Evolutionary conservation across 2,113 vertebrate genomes (phyloP).

Genomic region (Crotalus helleri): DNA sequence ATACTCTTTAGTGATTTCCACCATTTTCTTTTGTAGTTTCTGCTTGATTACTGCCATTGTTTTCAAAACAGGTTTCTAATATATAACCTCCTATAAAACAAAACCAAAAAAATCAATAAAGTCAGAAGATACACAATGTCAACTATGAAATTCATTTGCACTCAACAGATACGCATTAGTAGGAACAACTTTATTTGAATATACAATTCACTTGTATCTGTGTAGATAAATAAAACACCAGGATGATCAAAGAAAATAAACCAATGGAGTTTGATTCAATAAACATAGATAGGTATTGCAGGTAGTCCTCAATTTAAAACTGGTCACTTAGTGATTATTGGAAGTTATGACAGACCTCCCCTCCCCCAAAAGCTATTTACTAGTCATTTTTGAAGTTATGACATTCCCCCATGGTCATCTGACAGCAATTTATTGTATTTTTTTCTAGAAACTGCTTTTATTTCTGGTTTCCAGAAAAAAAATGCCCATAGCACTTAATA

Average conservation of each 20-base stretch:
- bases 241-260: background rate
- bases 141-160: background rate
- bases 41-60: background rate
- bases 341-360: background rate
- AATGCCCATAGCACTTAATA: background rate
- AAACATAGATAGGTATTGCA: background rate
- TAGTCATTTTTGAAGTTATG: background rate
- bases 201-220: background rate
- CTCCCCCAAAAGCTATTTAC: background rate
- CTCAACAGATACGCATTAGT: background rate
- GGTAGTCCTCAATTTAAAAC: background rate
- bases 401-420: background rate
- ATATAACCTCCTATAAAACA: background rate
- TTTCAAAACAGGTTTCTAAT: background rate
- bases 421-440: background rate
- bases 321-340: background rate
- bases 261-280: background rate
- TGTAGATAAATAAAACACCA: background rate
- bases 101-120: background rate
- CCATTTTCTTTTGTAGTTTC: background rate
- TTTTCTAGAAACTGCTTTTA: background rate
- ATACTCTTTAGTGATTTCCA: background rate
- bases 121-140: background rate
- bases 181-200: background rate
- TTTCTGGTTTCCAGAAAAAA: background rate